Evolutionary conservation across 2,113 vertebrate genomes (phyloP).

Genomic region (Ibidorhyncha struthersii): DNA sequence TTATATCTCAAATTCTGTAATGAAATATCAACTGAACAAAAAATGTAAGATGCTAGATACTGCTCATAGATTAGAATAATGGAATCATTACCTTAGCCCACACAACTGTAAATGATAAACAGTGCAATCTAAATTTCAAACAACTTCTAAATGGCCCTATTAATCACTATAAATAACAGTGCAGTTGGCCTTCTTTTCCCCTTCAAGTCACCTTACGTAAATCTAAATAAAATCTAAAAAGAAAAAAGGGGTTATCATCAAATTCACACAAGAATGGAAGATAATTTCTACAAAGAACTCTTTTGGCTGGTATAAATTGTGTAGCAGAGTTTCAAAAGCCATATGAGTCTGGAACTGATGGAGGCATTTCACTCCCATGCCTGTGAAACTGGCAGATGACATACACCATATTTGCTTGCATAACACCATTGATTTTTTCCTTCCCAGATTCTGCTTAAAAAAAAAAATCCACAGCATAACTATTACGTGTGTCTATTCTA

Average conservation of each 20-base stretch:
- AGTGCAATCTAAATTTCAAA: slow-evolving; percentile 77
- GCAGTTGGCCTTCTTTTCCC: slow-evolving; percentile 62
- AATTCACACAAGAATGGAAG: slow-evolving; percentile 15
- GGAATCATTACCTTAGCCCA: slow-evolving; percentile 79
- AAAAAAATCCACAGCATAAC: not conserved
- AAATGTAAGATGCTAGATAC: slow-evolving; percentile 65
- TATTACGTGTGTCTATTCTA: slow-evolving; percentile 1
- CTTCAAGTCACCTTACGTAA: slow-evolving; percentile 69
- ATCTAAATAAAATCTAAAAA: slow-evolving; percentile 64
- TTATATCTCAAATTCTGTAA: slow-evolving; percentile 69
- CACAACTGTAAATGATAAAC: slow-evolving; percentile 82
- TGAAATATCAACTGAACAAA: slow-evolving; percentile 70
- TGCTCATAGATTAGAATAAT: slow-evolving; percentile 77
- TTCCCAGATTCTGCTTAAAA: slow-evolving; percentile 27
- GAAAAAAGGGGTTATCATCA: slow-evolving; percentile 10
- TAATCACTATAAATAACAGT: slow-evolving; percentile 78
- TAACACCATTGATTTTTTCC: slow-evolving; percentile 29
- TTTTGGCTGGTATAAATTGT: not conserved
- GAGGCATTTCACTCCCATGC: slow-evolving; percentile 19
- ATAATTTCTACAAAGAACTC: slow-evolving; percentile 16
- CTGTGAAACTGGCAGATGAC: slow-evolving; percentile 51
- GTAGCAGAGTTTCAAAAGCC: slow-evolving; percentile 2
- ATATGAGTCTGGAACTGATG: not conserved
- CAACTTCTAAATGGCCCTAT: slow-evolving; percentile 78
- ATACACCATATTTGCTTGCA: slow-evolving; percentile 59